A percentile compares a stretch with the other conserved stretches of the same genome.
Evolutionary conservation across 2,888 invertebrate genomes (phyloP).

Genomic region (Melanargia galathea): DNA sequence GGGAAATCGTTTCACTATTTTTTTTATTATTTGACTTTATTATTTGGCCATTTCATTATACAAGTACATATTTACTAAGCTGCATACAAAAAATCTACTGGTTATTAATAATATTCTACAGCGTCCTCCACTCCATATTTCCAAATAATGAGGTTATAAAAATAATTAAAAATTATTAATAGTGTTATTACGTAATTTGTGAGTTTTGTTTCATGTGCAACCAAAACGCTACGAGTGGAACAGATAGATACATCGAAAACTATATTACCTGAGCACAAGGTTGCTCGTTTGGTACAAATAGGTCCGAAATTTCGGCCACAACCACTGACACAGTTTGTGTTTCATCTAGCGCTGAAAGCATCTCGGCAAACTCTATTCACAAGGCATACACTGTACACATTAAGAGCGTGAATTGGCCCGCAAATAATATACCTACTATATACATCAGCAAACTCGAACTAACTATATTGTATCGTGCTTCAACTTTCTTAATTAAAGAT

Average conservation of each 20-base stretch:
- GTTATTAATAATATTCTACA: no score
- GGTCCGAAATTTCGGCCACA: constrained; percentile 66
- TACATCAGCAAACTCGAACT: neutral
- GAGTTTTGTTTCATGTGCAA: neutral
- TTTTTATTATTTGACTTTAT: no score
- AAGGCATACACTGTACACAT: constrained; percentile 39
- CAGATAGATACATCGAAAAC: constrained; percentile 51
- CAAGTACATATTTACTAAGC: no score
- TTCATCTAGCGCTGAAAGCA: constrained; percentile 73
- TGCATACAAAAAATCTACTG: no score
- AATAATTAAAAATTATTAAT: no score
- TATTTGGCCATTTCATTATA: no score
- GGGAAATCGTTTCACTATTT: no score
- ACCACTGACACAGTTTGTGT: constrained; percentile 76
- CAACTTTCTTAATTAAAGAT: neutral
- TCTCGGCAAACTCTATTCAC: constrained; percentile 58
- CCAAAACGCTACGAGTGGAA: neutral
- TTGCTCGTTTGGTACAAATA: constrained; percentile 65
- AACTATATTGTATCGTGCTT: neutral
- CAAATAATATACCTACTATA: neutral
- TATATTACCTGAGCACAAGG: constrained; percentile 60
- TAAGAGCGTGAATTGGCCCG: neutral
- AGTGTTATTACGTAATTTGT: no score
- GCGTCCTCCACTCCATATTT: no score
- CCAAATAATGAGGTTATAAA: no score